Conservation (phyloP, 2,797 vertebrate genomes). For the Gymnothorax reevesii region DNA sequence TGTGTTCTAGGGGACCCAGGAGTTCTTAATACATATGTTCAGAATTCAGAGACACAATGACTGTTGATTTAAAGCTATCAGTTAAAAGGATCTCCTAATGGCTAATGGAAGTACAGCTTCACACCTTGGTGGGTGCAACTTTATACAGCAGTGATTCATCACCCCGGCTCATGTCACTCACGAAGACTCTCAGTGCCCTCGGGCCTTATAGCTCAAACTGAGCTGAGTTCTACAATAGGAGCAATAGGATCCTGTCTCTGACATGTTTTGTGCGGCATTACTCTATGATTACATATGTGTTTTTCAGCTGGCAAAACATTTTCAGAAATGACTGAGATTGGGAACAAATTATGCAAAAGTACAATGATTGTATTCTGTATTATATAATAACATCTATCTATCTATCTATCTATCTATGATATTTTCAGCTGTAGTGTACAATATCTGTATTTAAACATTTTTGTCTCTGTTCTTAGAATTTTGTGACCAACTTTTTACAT, state of each 20-base stretch:
- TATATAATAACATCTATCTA: neutral
- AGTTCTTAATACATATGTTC: neutral
- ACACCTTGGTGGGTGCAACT: constrained; percentile 63
- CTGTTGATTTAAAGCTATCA: constrained; percentile 48
- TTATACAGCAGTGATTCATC: constrained; percentile 61
- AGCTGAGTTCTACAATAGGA: neutral
- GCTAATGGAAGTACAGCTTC: constrained; percentile 61
- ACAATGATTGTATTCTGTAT: neutral
- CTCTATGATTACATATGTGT: neutral
- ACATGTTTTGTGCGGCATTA: neutral
- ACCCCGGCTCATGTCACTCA: constrained; percentile 52
- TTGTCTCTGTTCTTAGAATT: neutral
- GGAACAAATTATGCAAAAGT: too few species aligned
- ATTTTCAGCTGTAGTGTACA: neutral
- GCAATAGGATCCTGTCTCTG: constrained; percentile 33
- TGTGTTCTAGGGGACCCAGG: too few species aligned
- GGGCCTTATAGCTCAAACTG: constrained; percentile 36
- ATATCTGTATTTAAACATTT: neutral
- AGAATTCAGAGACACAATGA: constrained; percentile 1
- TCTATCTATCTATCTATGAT: neutral
- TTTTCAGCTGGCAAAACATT: neutral
- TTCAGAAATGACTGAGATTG: neutral
- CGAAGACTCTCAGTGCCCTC: constrained; percentile 41
- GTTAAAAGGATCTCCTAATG: constrained; percentile 53
- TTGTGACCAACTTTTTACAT: neutral